Evolutionary conservation across 2,797 vertebrate species (phyloP).

Genomic region (Octomys mimax): DNA sequence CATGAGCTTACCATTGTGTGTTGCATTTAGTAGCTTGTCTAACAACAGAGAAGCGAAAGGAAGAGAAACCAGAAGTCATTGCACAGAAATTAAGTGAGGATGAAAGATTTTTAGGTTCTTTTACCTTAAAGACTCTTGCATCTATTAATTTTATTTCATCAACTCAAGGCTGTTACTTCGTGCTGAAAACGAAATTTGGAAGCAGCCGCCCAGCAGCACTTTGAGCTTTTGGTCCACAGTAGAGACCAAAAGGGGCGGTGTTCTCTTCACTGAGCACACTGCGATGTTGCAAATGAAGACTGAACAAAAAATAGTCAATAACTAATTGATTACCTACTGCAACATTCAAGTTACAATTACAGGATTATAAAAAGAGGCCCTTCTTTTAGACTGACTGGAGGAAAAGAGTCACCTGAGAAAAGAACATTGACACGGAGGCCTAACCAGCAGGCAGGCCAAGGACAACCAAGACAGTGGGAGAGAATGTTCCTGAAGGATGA

Average conservation of each 20-base stretch:
- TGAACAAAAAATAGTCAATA: background rate
- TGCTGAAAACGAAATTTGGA: background rate
- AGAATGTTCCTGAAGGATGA: background rate
- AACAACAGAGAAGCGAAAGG: background rate
- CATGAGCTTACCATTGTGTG: background rate
- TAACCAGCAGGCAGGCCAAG: background rate
- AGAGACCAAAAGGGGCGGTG: background rate
- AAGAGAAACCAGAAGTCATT: background rate
- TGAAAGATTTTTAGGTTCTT: background rate
- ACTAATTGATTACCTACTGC: too few relatives aligned
- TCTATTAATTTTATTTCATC: background rate
- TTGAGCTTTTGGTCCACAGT: background rate
- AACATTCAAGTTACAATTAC: background rate
- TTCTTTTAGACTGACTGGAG: background rate
- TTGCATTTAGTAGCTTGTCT: background rate
- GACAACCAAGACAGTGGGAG: accelerated
- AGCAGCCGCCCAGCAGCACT: accelerated
- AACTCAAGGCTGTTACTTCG: background rate
- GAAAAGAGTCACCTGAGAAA: background rate
- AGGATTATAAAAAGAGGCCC: background rate
- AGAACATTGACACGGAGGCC: background rate
- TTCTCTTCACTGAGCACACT: background rate
- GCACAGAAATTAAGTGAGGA: background rate
- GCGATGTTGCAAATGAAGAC: too few relatives aligned
- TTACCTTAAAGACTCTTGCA: constrained; percentile 23